Evolutionary conservation across 2,888 invertebrate species (phyloP), one percentile per base, ranked within the genome.

Genomic region (Amphimallon solstitiale): DNA sequence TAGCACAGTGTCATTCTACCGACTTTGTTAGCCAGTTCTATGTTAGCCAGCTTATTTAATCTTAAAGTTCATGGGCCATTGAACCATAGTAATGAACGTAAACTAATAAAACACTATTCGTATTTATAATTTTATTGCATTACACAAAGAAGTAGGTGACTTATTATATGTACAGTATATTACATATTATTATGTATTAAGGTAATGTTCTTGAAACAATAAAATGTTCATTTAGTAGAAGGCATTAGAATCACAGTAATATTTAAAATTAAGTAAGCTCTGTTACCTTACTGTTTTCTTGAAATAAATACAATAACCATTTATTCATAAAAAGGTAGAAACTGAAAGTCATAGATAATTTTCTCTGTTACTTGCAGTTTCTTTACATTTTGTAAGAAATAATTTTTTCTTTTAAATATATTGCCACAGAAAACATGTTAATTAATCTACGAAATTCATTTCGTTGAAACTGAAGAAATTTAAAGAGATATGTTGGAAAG

Each of bases 171-270:
- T 75, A 76, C 75, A 76, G 68, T 73, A 73, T 69, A 72, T 72
- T 73, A 74, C 65, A 65, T 45, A 60, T 60, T 51, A n/a, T n/a
- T n/a, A n/a, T n/a, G n/a, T 17, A 51, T 63, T 64, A 54, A 51
- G 49, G 62, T 62, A 34, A 48, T 38, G 37, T 49, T 45, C 45
- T 46, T 17, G 43, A 62, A 66, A 66, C 63, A 48, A 63, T 63
- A 63, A 69, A 71, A 68, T 69, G 68, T 72, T 68, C 70, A 68
- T 63, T 52, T 74, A 75, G 77, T 77, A 78, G 79, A 78, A 78
- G 78, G 78, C 78, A 75, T 78, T 78, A 76, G 76, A 76, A 79
- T 79, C 79, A 79, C 79, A 79, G 79, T 79, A 77, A 77, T 72
- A 75, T 74, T 71, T 35, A 65, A 65, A 52, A 62, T 49, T 51